Percentiles rank a stretch among this genome's conserved stretches.
These are phyloP conservation scores for Lutjanus campechanus DNA, from an alignment of 2,797 vertebrate species.

Conservation along the genomic window DNA sequence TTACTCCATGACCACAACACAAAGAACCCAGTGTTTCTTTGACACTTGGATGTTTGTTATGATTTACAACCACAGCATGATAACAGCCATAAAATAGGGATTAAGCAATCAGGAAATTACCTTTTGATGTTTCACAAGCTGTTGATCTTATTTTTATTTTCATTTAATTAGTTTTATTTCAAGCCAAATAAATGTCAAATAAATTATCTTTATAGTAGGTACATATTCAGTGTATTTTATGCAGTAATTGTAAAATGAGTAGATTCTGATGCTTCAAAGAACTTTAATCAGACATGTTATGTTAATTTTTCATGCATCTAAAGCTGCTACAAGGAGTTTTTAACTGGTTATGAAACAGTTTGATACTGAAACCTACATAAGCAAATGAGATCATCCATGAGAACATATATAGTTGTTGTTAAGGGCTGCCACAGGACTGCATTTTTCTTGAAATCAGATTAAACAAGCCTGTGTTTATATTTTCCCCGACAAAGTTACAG, in stretches of 20 bases:
- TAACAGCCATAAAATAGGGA: not conserved
- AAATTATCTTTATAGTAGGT: not conserved
- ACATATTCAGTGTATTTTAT: not conserved
- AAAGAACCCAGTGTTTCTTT: not conserved
- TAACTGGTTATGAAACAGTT: no score
- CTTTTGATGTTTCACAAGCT: not conserved
- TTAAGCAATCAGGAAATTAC: not conserved
- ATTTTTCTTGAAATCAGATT: no score
- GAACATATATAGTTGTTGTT: no score
- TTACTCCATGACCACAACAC: slow-evolving; percentile 6
- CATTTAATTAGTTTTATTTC: not conserved
- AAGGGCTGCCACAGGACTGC: no score
- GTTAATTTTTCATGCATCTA: not conserved
- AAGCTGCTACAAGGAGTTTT: no score
- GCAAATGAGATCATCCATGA: no score
- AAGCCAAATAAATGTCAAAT: not conserved
- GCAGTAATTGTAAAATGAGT: not conserved
- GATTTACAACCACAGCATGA: not conserved
- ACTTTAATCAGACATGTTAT: no score
- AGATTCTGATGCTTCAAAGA: not conserved
- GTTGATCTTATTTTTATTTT: slow-evolving; percentile 1
- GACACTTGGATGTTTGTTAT: not conserved
- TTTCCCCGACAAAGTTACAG: no score
- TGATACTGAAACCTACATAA: no score
- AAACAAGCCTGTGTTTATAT: no score